Evolutionary conservation across 2,888 invertebrate genomes (phyloP), one percentile per base, ranked within the genome.

Genomic region (Ethmia dodecea): DNA sequence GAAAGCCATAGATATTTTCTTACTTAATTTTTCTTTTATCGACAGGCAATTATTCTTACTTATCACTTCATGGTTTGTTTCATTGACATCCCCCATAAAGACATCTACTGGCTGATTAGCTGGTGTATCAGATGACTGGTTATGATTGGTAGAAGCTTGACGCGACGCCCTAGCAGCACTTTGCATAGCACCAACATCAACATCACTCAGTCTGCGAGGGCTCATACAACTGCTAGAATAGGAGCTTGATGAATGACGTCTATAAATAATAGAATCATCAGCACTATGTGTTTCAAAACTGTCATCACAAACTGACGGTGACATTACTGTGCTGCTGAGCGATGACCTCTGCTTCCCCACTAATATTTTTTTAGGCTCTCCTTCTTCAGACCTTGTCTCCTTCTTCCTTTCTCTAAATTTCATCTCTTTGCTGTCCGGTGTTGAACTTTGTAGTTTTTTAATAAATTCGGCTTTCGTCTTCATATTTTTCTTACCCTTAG

Each of bases 181-280:
- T 14, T 30, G 28, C 25, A 16, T 9, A 1, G 22, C 32, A 13
- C 27, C 27, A 5, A 45, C 45, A 16, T 87, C 89, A 5, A 87
- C 74, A 57, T 86, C 77, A 55, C 90, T 90, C 10, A 90, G 71
- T 4, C 91, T 84, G 14, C 89, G 78, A 1, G 90, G 89, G 55
- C 92, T 92, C 72, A 89, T 87, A 9, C 92, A 90, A 2, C 89
- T 88, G 58, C 92, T 92, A 0, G 93, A 93, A 61, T 93, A 93
- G 0, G 94, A 94, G 64, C 94, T 94, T 28, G 94, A 94, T 2
- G 95, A 95, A 57, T 95, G 93, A 11, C 95, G 87, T 24, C 94
- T 87, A 53, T 95, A 92, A 37, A 95, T 94, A 55, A 94, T 89
- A 0, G 95, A 94, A 34, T 91, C 92, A 61, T 94, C 94, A 1